Evolutionary conservation across 1,140 invertebrate genomes (phyloP).

Genomic region (Megalonaias nervosa): DNA sequence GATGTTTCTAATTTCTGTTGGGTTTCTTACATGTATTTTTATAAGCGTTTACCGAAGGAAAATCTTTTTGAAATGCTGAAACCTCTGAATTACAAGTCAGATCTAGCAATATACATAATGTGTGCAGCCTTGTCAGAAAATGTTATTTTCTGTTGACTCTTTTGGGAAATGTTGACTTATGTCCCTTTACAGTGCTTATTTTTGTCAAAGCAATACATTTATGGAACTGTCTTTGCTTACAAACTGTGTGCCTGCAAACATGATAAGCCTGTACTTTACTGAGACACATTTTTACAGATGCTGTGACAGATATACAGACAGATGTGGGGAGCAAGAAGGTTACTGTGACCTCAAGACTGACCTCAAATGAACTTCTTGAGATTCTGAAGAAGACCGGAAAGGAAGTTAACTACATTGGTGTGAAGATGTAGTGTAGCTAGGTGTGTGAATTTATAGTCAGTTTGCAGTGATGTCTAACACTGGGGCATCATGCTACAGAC

Average conservation of each 20-base stretch:
- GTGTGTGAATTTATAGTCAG: too few species aligned
- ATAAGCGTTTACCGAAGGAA: too few species aligned
- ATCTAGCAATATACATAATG: neutral
- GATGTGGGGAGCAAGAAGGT: conserved; percentile 68
- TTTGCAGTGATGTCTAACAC: too few species aligned
- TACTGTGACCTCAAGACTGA: conserved; percentile 62
- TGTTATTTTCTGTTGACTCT: neutral
- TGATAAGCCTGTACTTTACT: too few species aligned
- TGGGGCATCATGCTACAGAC: too few species aligned
- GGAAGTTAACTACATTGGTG: conserved; percentile 3
- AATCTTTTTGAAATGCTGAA: too few species aligned
- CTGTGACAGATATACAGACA: conserved; percentile 66
- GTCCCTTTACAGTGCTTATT: neutral
- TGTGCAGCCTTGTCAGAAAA: neutral
- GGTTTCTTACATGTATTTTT: too few species aligned
- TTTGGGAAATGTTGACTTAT: neutral
- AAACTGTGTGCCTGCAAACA: too few species aligned
- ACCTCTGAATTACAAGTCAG: too few species aligned
- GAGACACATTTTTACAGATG: conserved; percentile 43
- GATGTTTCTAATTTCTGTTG: too few species aligned
- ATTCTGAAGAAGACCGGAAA: conserved; percentile 72
- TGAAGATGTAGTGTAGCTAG: neutral
- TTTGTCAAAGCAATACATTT: neutral
- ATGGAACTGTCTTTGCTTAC: neutral
- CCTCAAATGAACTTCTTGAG: conserved; percentile 66